Conservation (phyloP, 2,888 invertebrate genomes). For the Nematopogon swammerdamellus region DNA sequence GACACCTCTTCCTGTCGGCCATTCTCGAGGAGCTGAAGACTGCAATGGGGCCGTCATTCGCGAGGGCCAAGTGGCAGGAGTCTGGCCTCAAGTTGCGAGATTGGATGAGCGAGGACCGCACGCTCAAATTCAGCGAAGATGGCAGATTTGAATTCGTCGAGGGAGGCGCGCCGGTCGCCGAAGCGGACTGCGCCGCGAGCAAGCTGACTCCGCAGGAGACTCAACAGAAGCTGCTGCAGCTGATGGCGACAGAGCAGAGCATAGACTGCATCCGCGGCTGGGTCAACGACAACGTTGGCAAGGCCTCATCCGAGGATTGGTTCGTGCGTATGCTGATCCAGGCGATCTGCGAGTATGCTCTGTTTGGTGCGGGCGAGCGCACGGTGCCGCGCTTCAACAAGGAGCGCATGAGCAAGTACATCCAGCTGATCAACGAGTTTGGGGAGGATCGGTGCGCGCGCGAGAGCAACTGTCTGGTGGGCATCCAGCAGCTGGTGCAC, state of each 20-base stretch:
- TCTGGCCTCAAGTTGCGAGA: constrained; percentile 33
- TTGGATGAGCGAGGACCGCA: constrained; percentile 44
- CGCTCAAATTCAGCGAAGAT: constrained; percentile 35
- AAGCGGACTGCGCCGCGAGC: constrained; percentile 29
- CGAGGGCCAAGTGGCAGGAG: constrained; percentile 42
- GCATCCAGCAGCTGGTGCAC: constrained; percentile 75
- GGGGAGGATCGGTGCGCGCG: constrained; percentile 65
- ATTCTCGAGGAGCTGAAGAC: constrained; percentile 34
- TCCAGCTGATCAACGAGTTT: constrained; percentile 63
- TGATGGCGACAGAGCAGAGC: constrained; percentile 39
- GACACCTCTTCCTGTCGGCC: constrained; percentile 35
- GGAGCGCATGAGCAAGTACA: constrained; percentile 42
- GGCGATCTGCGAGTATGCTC: constrained; percentile 66
- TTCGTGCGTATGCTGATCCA: constrained; percentile 74
- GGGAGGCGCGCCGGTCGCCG: constrained; percentile 22
- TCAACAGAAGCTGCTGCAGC: constrained; percentile 33
- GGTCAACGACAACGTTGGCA: constrained; percentile 63
- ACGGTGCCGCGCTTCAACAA: constrained; percentile 49
- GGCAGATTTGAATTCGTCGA: constrained; percentile 45
- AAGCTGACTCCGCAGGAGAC: constrained; percentile 32
- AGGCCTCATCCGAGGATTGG: constrained; percentile 57
- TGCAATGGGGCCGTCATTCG: constrained; percentile 44
- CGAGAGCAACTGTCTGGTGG: constrained; percentile 81
- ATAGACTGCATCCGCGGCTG: constrained; percentile 44
- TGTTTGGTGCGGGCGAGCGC: constrained; percentile 48